Conservation (phyloP, 2,888 invertebrate species). For the Leptinotarsa haldemani region DNA sequence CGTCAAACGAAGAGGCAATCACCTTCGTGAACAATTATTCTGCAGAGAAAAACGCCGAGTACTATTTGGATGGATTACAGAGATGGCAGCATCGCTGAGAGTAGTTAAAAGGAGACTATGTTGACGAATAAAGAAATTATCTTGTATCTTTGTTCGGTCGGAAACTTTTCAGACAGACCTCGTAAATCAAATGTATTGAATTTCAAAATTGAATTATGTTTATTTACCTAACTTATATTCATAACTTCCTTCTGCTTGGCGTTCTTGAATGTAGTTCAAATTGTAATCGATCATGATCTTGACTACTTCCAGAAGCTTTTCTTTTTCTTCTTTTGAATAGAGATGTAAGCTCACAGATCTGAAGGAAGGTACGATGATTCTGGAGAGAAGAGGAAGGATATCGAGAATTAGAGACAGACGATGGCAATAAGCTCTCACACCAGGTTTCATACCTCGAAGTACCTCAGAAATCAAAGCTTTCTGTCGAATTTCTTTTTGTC, state of each 20-base stretch:
- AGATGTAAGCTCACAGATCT: conserved; percentile 79
- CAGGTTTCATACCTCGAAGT: conserved; percentile 73
- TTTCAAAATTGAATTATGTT: background rate
- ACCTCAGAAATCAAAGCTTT: conserved; percentile 72
- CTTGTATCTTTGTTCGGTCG: no score
- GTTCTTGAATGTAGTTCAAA: conserved; percentile 84
- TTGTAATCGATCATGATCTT: conserved; percentile 91
- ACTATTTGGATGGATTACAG: no score
- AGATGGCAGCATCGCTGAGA: no score
- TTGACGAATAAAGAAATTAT: no score
- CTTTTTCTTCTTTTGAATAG: conserved; percentile 79
- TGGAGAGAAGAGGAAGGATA: conserved; percentile 77
- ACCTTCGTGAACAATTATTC: no score
- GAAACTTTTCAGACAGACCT: no score
- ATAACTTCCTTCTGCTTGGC: conserved; percentile 81
- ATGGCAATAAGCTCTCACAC: conserved; percentile 65
- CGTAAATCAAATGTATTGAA: no score
- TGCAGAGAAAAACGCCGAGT: no score
- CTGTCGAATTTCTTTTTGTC: conserved; percentile 67
- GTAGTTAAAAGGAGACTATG: no score
- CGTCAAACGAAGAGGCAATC: no score
- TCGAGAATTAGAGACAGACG: conserved; percentile 73
- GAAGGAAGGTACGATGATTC: conserved; percentile 79
- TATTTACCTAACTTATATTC: conserved; percentile 67
- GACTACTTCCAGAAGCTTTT: conserved; percentile 77